Evolutionary conservation across 2,797 vertebrate genomes (phyloP), one percentile per base, ranked within the genome.

Genomic region (Pseudomugil gertrudae): DNA sequence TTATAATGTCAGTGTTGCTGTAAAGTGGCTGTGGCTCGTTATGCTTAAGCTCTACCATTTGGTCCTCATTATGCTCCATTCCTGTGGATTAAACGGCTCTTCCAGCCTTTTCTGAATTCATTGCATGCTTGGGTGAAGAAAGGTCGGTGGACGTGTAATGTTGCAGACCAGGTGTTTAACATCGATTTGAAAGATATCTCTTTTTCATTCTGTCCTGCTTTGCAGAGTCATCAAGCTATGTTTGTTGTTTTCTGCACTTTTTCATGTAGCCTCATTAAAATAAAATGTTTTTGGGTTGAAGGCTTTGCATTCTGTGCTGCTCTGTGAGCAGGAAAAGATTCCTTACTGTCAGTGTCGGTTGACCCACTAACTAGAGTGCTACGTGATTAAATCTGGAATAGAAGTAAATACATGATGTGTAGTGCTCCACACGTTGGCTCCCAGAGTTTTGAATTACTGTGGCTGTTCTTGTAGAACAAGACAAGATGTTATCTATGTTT

Each of bases 21-120:
- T 86, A 83, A 91, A 84, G 68, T 70, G 43, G 59, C 69, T 78
- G 79, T 59, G 66, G 78, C 80, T 88, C 83, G 74, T 90, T 89
- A 85, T 85, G 63, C 47, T 57, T 74, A 66, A 88, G 82, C 69
- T 19, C 47, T 59, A 56, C 78, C 80, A 87, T 89, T 87, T 88
- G 80, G 78, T 77, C 80, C 68, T 86, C 72, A 86, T 90, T 88
- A 87, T 74, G 67, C 57, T 65, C 66, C 76, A 76, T 87, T 83
- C 76, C 85, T 81, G 81, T 63, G 80, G 78, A 69, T 84, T 84
- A 78, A 79, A 69, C 45, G 58, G 72, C 65, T 78, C 63, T 36
- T 58, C 35, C 47, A 53, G 65, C 64, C 38, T 72, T 58, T 62
- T 74, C 66, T 58, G 61, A 61, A 83, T 84, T 76, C 73, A 67